Conservation (phyloP, 2,113 vertebrate species). For the Rousettus leschenaultii region DNA sequence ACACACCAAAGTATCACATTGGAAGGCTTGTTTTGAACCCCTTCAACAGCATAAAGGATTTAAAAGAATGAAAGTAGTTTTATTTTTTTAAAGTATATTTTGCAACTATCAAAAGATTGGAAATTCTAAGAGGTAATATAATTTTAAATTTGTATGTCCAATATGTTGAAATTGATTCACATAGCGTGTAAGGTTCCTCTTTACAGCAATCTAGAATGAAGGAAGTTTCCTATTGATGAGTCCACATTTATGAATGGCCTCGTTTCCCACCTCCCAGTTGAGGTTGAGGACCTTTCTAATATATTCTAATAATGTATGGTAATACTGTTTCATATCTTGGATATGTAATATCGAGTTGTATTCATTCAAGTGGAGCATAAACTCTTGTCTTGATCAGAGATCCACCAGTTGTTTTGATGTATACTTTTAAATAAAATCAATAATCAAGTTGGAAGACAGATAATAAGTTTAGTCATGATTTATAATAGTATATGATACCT, state of each 20-base stretch:
- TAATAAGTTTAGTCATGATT: not conserved
- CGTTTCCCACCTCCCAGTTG: not conserved
- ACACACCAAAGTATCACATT: not conserved
- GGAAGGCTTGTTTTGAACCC: not conserved
- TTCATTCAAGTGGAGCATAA: not conserved
- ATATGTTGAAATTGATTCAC: not conserved
- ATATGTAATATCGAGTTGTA: not conserved
- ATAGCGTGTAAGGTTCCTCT: not conserved
- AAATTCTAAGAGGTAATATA: not conserved
- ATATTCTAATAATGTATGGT: not conserved
- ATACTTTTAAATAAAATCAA: constrained; percentile 23
- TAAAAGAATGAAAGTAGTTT: not conserved
- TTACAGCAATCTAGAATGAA: not conserved
- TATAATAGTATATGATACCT: not conserved
- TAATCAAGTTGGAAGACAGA: not conserved
- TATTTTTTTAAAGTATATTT: not conserved
- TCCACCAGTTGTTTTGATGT: not conserved
- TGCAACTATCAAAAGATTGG: not conserved
- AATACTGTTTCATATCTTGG: not conserved
- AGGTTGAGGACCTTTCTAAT: not conserved
- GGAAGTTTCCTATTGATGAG: not conserved
- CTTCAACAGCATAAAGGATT: not conserved
- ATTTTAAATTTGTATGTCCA: not conserved
- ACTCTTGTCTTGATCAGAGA: not conserved
- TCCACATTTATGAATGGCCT: not conserved